These are phyloP conservation scores for Drosophila meridiana DNA, from an alignment of 2,888 invertebrate genomes.

Conservation along the genomic window DNA sequence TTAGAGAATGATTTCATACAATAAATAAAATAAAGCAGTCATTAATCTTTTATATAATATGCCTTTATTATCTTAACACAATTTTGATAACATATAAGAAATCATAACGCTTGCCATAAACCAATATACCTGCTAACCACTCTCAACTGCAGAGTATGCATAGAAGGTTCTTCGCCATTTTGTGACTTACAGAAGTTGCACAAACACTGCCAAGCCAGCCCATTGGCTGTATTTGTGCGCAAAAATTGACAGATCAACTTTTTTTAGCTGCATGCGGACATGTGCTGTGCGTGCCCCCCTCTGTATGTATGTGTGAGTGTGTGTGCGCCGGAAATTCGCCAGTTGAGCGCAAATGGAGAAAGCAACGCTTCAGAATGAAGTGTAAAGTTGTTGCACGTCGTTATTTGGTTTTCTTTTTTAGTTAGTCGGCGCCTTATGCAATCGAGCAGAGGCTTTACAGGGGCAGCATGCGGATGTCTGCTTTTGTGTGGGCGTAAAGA, in stretches of 20 bases:
- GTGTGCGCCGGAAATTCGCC: slow-evolving; percentile 53
- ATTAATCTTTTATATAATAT: no score
- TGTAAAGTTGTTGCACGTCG: slow-evolving; percentile 48
- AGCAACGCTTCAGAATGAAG: slow-evolving; percentile 50
- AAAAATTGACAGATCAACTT: slow-evolving; percentile 72
- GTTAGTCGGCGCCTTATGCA: slow-evolving; percentile 55
- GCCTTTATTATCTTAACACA: no score
- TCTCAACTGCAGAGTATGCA: slow-evolving; percentile 4
- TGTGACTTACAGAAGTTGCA: slow-evolving; percentile 39
- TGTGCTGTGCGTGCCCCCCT: slow-evolving; percentile 12
- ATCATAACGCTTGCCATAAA: neutral
- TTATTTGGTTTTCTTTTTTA: slow-evolving; percentile 1
- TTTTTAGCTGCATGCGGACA: slow-evolving; percentile 30
- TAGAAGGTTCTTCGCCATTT: slow-evolving; percentile 37
- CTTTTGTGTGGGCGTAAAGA: slow-evolving; percentile 31
- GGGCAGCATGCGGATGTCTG: slow-evolving; percentile 10
- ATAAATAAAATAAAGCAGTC: neutral
- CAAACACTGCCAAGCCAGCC: slow-evolving; percentile 25
- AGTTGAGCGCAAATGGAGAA: slow-evolving; percentile 54
- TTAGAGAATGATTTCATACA: neutral
- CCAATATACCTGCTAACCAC: neutral
- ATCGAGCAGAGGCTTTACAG: slow-evolving; percentile 29
- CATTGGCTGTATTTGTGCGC: slow-evolving; percentile 24
- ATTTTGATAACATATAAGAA: no score
- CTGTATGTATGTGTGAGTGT: slow-evolving; percentile 4